Evolutionary conservation across 2,888 invertebrate genomes (phyloP), one percentile per base, ranked within the genome.

Genomic region (Rotaria sp.): DNA sequence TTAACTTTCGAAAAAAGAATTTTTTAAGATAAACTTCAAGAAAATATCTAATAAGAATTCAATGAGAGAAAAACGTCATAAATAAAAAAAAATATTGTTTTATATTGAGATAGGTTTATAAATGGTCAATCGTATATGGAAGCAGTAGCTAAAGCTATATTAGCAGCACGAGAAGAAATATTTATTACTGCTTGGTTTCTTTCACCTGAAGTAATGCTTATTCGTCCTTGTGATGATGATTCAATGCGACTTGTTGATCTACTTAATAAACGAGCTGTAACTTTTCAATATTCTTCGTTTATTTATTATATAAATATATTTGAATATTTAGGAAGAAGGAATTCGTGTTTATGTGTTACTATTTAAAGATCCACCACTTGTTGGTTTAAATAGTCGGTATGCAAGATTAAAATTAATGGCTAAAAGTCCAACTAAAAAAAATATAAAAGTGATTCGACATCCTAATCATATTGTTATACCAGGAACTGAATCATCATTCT

Each of bases 131-230:
- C 93, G 11, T 97, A 97, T 90, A 95, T 97, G 93, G 93, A 94
- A 0, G 94, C 96, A 0, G 94, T 96, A 0, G 96, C 96, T 0
- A 95, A 96, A 90, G 96, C 95, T 1, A 92, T 97, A 90, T 96
- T 96, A 89, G 93, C 93, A 85, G 98, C 98, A 0, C 94, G 93
- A 88, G 96, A 98, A 90, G 98, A 99, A 92, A 96, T 99, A 89
- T 97, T 95, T 92, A 97, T 99, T 86, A 95, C 97, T 0, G 98
- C 97, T 92, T 99, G 99, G 99, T 99, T 98, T 85, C 92, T 97
- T 48, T 96, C 96, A 90, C 97, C 97, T 0, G 96, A 97, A 92
- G 95, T 97, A 87, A 95, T 96, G 90, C 93, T 97, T 93, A 96
- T 96, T 91, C 92, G 97, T 59, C 96, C 96, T 0, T 94, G 94